phyloP scores from a whole-genome alignment of 2,113 vertebrate species.

The Probosciger aterrimus region DNA sequence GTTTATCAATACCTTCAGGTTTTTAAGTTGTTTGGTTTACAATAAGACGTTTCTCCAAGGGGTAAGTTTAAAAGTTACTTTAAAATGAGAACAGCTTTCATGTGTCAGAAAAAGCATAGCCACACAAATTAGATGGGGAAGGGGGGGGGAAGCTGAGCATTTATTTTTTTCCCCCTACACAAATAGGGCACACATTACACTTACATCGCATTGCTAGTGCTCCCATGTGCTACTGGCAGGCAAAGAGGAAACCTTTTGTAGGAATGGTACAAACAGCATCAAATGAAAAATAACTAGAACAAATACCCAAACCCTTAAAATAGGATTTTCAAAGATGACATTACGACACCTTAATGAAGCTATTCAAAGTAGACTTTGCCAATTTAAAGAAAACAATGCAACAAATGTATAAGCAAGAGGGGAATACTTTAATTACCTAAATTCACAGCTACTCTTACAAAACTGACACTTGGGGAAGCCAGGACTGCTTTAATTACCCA shows the following conservation, averaged over 20 bases:
- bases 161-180: neutral
- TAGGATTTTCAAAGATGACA: neutral
- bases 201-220: neutral
- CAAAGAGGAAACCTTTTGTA: neutral
- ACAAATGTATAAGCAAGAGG: rapidly evolving
- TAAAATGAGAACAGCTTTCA: neutral
- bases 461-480: neutral
- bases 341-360: neutral
- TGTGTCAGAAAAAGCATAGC: neutral
- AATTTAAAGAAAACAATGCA: neutral
- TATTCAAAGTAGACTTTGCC: neutral
- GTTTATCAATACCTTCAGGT: slow-evolving; percentile 12
- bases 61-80: neutral
- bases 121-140: neutral
- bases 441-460: neutral
- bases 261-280: neutral
- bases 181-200: neutral
- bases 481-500: neutral
- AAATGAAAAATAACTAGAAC: neutral
- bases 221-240: neutral
- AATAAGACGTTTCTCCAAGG: neutral
- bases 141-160: neutral
- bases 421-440: neutral
- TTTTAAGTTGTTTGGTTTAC: neutral
- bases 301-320: neutral